Evolutionary conservation across 1,140 invertebrate genomes (phyloP).

Genomic region (Fopius arisanus): DNA sequence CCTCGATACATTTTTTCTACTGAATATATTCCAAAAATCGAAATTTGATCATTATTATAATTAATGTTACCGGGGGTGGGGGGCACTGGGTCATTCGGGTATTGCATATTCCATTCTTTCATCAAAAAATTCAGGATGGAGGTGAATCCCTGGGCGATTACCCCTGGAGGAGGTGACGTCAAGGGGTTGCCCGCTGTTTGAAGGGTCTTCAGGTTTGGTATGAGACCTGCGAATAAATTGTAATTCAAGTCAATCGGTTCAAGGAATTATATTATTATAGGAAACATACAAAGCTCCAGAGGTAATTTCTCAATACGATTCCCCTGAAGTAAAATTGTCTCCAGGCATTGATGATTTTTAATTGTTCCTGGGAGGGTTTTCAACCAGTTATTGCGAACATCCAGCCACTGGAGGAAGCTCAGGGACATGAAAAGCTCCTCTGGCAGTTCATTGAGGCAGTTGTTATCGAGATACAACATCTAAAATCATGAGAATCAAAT

Average conservation of each 20-base stretch:
- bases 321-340: slow-evolving; percentile 67
- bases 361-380: slow-evolving; percentile 62
- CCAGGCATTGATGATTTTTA: slow-evolving; percentile 63
- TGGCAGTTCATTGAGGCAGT: slow-evolving; percentile 61
- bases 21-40: no score
- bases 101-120: slow-evolving; percentile 56
- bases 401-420: slow-evolving; percentile 66
- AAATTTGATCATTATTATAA: slow-evolving; percentile 28
- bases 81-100: slow-evolving; percentile 45
- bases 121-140: slow-evolving; percentile 62
- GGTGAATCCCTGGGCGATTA: slow-evolving; percentile 60
- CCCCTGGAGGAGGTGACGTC: slow-evolving; percentile 60
- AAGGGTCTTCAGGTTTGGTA: slow-evolving; percentile 63
- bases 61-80: slow-evolving; percentile 26
- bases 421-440: slow-evolving; percentile 64
- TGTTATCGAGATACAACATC: slow-evolving; percentile 69
- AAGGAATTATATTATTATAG: background rate
- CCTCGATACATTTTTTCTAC: slow-evolving; percentile 27
- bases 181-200: slow-evolving; percentile 66
- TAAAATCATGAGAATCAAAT: slow-evolving; percentile 45
- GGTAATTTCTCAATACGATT: slow-evolving; percentile 67
- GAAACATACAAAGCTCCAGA: slow-evolving; percentile 23
- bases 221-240: slow-evolving; percentile 40
- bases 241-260: background rate
- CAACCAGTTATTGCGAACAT: slow-evolving; percentile 68